Evolutionary conservation across 2,888 invertebrate species (phyloP), one percentile per base, ranked within the genome.

Genomic region (Dynastes maya): DNA sequence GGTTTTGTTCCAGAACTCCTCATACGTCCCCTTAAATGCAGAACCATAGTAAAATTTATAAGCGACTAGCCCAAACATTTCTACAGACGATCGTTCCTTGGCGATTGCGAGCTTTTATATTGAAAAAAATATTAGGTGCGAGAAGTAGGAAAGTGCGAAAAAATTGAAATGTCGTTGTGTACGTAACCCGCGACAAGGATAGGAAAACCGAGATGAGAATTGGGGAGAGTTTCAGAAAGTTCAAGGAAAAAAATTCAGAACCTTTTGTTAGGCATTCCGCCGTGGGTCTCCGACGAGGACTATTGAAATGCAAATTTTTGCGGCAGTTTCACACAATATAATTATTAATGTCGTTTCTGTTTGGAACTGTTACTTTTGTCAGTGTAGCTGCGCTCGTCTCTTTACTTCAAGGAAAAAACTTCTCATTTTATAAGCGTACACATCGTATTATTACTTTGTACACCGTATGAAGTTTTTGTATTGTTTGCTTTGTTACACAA

Each of bases 71-170:
- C 22, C n/a, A 51, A 16, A 58, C 78, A 78, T 79, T 76, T 79
- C 76, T 79, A 51, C 76, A 79, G 65, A 71, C 76, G 71, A 76
- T 71, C 76, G 76, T 70, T 76, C 64, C 71, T 70, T 79, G 79
- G 32, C 32, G 5, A 37, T 37, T 79, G 76, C 70, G 63, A 75
- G 49, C 68, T 77, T 58, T 70, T 70, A 68, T 76, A 64, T 76
- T 55, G 76, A 64, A 65, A 76, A 76, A 70, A 79, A 76, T 79
- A 70, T 79, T 71, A 78, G 64, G 64, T 65, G 64, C 32, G 16
- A 76, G 40, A 68, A 68, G 49, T 65, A 22, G 67, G 58, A 51
- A 16, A 74, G 61, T 45, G 63, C 72, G 63, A 74, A 74, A 27
- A 61, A 74, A 74, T 61, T 61, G 61, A 74, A 74, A 49, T 63